These are phyloP conservation scores for Alethe castanea DNA, from an alignment of 2,113 vertebrate species.

Conservation along the genomic window DNA sequence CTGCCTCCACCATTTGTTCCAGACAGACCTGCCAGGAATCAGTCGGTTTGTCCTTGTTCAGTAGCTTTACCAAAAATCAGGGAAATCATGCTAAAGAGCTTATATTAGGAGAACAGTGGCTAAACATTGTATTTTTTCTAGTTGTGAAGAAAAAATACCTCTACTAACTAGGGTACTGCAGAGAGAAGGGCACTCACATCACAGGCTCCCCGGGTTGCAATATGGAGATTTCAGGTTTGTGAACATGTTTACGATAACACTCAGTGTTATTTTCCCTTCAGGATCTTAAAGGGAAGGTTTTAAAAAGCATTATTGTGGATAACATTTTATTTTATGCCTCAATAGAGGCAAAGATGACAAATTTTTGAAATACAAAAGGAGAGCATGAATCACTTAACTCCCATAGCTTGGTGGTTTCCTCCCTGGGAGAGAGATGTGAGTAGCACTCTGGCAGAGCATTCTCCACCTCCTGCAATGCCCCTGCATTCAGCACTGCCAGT, in stretches of 20 bases:
- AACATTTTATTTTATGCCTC: not conserved
- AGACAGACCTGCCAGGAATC: not conserved
- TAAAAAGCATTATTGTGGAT: not conserved
- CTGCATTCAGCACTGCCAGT: not conserved
- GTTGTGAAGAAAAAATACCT: not conserved
- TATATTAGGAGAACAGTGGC: not conserved
- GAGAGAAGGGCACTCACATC: not conserved
- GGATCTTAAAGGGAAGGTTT: not conserved
- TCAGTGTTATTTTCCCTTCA: not conserved
- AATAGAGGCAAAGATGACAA: not conserved
- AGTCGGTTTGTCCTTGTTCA: accelerated
- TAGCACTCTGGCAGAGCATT: not conserved
- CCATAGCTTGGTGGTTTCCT: not conserved
- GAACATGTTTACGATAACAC: not conserved
- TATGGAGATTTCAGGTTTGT: not conserved
- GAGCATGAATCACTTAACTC: not conserved
- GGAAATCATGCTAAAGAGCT: not conserved
- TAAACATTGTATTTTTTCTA: not conserved
- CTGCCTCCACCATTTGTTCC: not conserved
- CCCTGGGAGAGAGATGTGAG: not conserved
- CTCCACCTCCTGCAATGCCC: not conserved
- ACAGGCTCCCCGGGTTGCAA: not conserved
- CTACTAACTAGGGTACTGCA: not conserved
- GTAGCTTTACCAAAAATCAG: not conserved
- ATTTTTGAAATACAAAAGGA: not conserved